Percentiles rank a stretch among this genome's conserved stretches.
phyloP scores from a whole-genome alignment of 2,113 vertebrate species.

The Abramis brama region DNA sequence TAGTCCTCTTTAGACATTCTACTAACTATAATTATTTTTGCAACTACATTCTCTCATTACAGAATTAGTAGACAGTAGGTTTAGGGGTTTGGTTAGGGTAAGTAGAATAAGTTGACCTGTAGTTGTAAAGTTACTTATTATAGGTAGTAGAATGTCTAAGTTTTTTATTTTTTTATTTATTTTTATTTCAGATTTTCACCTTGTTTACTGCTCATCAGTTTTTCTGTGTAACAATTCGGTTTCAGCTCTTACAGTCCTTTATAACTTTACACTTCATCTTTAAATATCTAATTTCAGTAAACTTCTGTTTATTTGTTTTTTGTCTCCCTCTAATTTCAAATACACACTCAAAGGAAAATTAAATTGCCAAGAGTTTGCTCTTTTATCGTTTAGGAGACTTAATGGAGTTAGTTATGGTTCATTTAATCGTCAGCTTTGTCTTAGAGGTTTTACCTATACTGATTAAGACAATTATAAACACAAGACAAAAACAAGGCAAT shows the following conservation, averaged over 20 bases:
- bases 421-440: not conserved
- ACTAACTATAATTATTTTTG: too few relatives aligned
- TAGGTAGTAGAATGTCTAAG: too few relatives aligned
- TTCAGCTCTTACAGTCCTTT: too few relatives aligned
- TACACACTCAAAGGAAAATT: not conserved
- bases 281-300: not conserved
- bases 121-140: too few relatives aligned
- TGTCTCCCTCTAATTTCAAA: not conserved
- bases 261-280: not conserved
- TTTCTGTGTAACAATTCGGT: not conserved
- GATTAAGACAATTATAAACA: not conserved
- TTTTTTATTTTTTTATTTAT: too few relatives aligned
- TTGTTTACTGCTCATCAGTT: not conserved
- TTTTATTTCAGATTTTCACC: not conserved
- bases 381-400: not conserved
- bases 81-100: too few relatives aligned
- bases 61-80: too few relatives aligned
- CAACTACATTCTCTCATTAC: too few relatives aligned
- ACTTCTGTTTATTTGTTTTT: not conserved
- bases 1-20: too few relatives aligned
- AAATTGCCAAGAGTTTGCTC: not conserved
- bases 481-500: not conserved
- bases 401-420: not conserved
- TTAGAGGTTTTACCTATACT: not conserved
- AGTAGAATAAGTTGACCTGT: too few relatives aligned